Conservation (phyloP, 2,113 vertebrate genomes). For the Romanogobio albipinnatus region DNA sequence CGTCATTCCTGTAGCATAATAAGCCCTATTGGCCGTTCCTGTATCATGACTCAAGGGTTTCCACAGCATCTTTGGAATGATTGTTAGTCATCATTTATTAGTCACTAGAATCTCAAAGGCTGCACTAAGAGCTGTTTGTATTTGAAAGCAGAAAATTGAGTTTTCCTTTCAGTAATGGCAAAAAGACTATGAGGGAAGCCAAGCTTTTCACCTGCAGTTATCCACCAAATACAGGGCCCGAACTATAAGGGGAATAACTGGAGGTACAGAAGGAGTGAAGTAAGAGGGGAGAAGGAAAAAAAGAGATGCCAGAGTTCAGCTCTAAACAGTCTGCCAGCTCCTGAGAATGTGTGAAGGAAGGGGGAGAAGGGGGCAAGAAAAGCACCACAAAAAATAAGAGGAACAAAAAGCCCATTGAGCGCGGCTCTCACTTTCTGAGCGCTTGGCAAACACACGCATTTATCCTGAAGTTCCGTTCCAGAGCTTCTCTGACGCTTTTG, state of each 20-base stretch:
- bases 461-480: constrained; percentile 28
- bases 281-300: neutral
- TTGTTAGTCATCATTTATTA: constrained; percentile 37
- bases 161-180: constrained; percentile 30
- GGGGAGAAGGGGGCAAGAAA: constrained; percentile 33
- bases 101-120: constrained; percentile 11
- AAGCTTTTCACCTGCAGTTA: constrained; percentile 34
- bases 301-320: constrained; percentile 49
- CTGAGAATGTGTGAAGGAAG: constrained; percentile 57
- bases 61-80: constrained; percentile 50
- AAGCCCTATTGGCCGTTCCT: constrained; percentile 40
- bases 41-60: constrained; percentile 42
- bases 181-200: neutral
- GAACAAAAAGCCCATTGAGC: constrained; percentile 65
- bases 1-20: constrained; percentile 44
- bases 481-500: constrained; percentile 36
- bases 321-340: constrained; percentile 57
- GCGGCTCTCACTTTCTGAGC: constrained; percentile 41
- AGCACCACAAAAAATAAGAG: constrained; percentile 49
- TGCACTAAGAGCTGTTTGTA: constrained; percentile 3
- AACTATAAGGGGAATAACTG: neutral
- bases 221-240: neutral
- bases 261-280: neutral
- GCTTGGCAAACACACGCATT: constrained; percentile 47
- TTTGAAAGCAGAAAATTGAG: neutral